Conservation (phyloP, 2,888 invertebrate species). For the Limenitis camilla region DNA sequence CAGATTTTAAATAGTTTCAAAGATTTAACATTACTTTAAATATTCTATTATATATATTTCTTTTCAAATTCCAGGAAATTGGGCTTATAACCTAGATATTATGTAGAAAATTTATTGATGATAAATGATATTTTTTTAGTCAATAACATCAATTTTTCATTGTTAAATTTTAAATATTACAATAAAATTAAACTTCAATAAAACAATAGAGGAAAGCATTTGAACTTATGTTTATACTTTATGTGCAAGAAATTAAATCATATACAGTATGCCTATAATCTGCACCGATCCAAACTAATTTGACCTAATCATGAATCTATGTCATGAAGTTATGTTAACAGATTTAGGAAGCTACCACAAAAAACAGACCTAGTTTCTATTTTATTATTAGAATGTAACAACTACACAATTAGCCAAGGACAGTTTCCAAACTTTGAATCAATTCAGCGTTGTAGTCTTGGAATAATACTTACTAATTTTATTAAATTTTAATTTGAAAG, state of each 20-base stretch:
- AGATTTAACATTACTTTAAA: too few species aligned
- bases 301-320: constrained; percentile 32
- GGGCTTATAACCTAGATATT: too few species aligned
- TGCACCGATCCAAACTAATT: constrained; percentile 19
- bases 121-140: too few species aligned
- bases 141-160: too few species aligned
- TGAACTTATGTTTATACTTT: background rate
- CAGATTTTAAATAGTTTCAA: too few species aligned
- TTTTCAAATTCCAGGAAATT: too few species aligned
- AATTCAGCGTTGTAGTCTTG: constrained; percentile 1
- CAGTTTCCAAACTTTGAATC: constrained; percentile 16
- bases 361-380: constrained; percentile 43
- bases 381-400: constrained; percentile 37
- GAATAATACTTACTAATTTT: background rate
- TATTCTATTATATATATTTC: too few species aligned
- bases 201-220: too few species aligned
- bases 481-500: too few species aligned
- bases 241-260: background rate
- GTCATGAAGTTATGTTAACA: constrained; percentile 29
- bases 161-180: too few species aligned
- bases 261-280: background rate
- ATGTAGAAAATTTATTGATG: too few species aligned
- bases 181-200: too few species aligned
- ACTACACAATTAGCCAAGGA: constrained; percentile 29
- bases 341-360: constrained; percentile 29